Percentiles rank a stretch among this genome's conserved stretches.
Evolutionary conservation across 2,888 invertebrate genomes (phyloP).

Genomic region (Pristionchus exspectatus): DNA sequence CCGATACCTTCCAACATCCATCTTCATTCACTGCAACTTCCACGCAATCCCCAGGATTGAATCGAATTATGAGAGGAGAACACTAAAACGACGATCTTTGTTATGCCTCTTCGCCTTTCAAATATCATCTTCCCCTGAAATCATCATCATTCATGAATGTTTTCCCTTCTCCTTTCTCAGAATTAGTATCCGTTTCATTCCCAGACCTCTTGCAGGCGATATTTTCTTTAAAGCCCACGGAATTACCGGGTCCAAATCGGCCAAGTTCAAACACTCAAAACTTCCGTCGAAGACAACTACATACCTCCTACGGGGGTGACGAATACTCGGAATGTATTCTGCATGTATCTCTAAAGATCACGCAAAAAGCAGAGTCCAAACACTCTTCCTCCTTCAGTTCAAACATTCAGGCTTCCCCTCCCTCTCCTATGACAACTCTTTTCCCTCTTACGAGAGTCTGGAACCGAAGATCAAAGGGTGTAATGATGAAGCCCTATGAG

Average conservation of each 20-base stretch:
- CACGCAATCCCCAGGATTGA: conserved; percentile 46
- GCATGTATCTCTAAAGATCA: background rate
- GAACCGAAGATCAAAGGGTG: conserved; percentile 28
- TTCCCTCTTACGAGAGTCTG: background rate
- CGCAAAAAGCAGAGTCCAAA: background rate
- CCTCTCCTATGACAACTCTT: conserved; percentile 28
- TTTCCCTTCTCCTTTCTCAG: background rate
- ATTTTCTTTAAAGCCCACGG: background rate
- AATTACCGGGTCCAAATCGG: background rate
- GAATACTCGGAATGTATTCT: background rate
- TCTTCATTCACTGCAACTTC: conserved; percentile 35
- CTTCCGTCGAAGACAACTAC: background rate
- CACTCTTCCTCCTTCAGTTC: background rate
- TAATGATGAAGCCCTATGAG: background rate
- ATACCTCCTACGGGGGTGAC: background rate
- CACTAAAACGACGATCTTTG: background rate
- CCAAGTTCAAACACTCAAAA: background rate
- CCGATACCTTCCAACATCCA: conserved; percentile 34
- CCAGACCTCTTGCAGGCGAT: background rate
- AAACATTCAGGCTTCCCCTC: conserved; percentile 34
- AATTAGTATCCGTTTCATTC: no score
- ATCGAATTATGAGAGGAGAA: conserved; percentile 34
- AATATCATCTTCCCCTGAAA: background rate
- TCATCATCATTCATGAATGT: background rate
- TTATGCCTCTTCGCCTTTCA: background rate